phyloP scores from a whole-genome alignment of 1,140 invertebrate genomes.

The Achatina immaculata region DNA sequence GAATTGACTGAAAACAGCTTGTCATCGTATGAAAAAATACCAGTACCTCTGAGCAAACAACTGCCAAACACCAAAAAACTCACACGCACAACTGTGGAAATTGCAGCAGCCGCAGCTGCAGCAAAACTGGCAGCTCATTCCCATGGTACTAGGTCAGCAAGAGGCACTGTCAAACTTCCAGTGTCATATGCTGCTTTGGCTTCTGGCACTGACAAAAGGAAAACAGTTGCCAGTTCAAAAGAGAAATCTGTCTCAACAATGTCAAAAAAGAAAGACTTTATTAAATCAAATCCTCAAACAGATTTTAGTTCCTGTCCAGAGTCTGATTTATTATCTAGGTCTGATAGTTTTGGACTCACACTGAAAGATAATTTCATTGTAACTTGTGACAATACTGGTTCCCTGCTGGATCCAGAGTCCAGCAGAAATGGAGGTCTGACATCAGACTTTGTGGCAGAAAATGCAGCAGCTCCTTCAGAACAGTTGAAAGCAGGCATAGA shows the following conservation, averaged over 20 bases:
- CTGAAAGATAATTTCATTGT: not conserved
- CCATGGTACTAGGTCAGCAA: conserved; percentile 17
- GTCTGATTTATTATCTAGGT: not conserved
- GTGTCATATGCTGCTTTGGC: conserved; percentile 31
- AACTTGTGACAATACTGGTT: not conserved
- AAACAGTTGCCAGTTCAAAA: not conserved
- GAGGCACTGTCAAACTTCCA: conserved; percentile 9
- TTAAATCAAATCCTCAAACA: conserved; percentile 17
- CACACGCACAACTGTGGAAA: conserved; percentile 35
- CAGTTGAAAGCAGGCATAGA: not conserved
- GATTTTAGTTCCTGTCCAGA: not conserved
- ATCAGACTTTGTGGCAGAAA: not conserved
- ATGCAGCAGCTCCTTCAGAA: not conserved
- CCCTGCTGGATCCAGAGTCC: not conserved
- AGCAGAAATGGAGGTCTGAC: not conserved
- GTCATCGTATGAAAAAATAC: not conserved
- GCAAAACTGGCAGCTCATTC: conserved; percentile 32
- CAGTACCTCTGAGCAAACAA: not conserved
- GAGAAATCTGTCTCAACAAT: conserved; percentile 21
- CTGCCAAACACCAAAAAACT: not conserved
- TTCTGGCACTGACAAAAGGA: conserved; percentile 18
- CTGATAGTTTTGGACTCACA: not conserved
- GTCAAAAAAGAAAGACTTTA: conserved; percentile 34
- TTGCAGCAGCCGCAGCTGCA: conserved; percentile 32
- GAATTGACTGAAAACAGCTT: not conserved